These are phyloP conservation scores for Pimephales promelas DNA, from an alignment of 2,113 vertebrate species.

Conservation along the genomic window DNA sequence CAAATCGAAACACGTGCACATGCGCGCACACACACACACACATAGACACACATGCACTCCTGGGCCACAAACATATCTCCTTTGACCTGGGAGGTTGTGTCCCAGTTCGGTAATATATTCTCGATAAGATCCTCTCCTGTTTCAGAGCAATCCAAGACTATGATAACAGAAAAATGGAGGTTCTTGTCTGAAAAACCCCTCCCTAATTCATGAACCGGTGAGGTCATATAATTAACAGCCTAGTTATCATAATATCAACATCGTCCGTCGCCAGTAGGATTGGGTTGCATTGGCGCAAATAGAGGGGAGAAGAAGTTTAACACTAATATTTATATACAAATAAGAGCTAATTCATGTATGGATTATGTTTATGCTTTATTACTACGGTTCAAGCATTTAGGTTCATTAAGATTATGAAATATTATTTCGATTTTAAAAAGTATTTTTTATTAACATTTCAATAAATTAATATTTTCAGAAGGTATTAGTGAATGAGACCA, in stretches of 20 bases:
- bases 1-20: constrained; percentile 22
- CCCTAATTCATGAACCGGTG: constrained; percentile 54
- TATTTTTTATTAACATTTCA: too few species aligned
- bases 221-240: constrained; percentile 59
- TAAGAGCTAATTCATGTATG: constrained; percentile 23
- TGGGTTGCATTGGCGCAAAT: constrained; percentile 33
- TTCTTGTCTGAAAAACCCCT: constrained; percentile 38
- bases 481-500: too few species aligned
- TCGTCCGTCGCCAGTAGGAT: constrained; percentile 38
- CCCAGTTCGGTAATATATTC: constrained; percentile 50
- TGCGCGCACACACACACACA: not conserved
- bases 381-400: not conserved
- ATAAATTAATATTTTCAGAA: too few species aligned
- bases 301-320: constrained; percentile 10
- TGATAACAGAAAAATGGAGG: constrained; percentile 56
- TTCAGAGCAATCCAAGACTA: constrained; percentile 53
- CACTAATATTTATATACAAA: constrained; percentile 19
- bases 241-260: constrained; percentile 60
- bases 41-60: constrained; percentile 43
- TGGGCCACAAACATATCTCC: constrained; percentile 45
- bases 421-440: not conserved
- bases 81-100: constrained; percentile 46
- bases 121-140: constrained; percentile 57
- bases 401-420: not conserved
- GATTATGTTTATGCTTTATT: constrained; percentile 20